Percentiles rank a stretch among this genome's conserved stretches.
phyloP scores from a whole-genome alignment of 2,888 invertebrate genomes.

The Temnothorax ravouxi region DNA sequence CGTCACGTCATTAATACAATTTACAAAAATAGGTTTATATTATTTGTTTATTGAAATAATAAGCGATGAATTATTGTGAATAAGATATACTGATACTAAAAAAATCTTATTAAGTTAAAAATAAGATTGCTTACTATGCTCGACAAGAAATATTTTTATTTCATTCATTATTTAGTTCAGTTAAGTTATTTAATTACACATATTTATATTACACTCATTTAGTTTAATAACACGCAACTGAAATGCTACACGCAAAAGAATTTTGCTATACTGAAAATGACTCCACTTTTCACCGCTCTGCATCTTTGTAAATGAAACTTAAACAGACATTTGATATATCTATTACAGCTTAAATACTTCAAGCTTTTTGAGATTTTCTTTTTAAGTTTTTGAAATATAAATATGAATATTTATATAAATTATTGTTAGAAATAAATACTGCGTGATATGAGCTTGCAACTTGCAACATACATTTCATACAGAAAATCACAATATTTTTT shows the following conservation, averaged over 20 bases:
- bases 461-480: neutral
- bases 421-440: neutral
- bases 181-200: neutral
- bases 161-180: too few relatives aligned
- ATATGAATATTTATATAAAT: neutral
- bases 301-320: neutral
- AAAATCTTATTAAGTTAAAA: neutral
- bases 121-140: neutral
- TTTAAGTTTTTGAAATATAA: neutral
- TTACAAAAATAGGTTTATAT: neutral
- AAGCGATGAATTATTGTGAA: neutral
- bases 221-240: neutral
- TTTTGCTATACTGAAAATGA: neutral
- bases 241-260: neutral
- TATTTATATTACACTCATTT: neutral
- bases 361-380: neutral
- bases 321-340: neutral
- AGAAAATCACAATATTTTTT: conserved; percentile 23
- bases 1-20: neutral
- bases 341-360: neutral
- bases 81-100: neutral
- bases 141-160: neutral
- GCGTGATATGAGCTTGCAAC: neutral
- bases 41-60: neutral
- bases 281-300: neutral